Conservation (phyloP, 2,888 invertebrate species). For the Rotaria magnacalcarata region DNA sequence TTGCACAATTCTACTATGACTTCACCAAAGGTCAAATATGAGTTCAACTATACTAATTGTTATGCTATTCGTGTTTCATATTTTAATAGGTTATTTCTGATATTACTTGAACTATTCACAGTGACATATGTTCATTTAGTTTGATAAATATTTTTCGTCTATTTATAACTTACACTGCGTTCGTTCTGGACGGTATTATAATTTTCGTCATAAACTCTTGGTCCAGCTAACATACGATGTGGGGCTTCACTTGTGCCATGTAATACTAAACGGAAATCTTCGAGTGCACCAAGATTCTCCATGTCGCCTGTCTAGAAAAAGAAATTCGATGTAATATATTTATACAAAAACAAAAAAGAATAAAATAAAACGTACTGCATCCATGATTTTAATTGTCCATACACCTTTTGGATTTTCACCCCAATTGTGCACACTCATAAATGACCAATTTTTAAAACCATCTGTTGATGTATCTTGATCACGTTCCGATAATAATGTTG, state of each 20-base stretch:
- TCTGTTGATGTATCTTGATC: conserved; percentile 67
- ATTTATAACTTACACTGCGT: background rate
- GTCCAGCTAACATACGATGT: conserved; percentile 39
- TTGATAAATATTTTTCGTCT: background rate
- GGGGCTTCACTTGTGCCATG: conserved; percentile 45
- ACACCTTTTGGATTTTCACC: conserved; percentile 73
- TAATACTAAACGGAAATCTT: conserved; percentile 42
- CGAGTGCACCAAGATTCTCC: conserved; percentile 38
- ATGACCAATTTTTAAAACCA: conserved; percentile 77
- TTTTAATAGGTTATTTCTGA: too few relatives aligned
- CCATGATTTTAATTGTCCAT: conserved; percentile 53
- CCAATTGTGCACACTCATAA: conserved; percentile 85
- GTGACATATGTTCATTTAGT: too few relatives aligned
- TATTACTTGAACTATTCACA: too few relatives aligned
- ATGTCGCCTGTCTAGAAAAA: conserved; percentile 27
- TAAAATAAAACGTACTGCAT: conserved; percentile 34
- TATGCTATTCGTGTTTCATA: too few relatives aligned
- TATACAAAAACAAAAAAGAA: too few relatives aligned
- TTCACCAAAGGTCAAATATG: too few relatives aligned
- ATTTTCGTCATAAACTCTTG: conserved; percentile 39
- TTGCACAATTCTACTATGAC: too few relatives aligned
- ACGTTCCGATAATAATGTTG: conserved; percentile 67
- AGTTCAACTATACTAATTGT: too few relatives aligned
- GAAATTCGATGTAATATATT: background rate
- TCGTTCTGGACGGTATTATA: conserved; percentile 26